Evolutionary conservation across 2,113 vertebrate genomes (phyloP).

Genomic region (Cavia aperea): DNA sequence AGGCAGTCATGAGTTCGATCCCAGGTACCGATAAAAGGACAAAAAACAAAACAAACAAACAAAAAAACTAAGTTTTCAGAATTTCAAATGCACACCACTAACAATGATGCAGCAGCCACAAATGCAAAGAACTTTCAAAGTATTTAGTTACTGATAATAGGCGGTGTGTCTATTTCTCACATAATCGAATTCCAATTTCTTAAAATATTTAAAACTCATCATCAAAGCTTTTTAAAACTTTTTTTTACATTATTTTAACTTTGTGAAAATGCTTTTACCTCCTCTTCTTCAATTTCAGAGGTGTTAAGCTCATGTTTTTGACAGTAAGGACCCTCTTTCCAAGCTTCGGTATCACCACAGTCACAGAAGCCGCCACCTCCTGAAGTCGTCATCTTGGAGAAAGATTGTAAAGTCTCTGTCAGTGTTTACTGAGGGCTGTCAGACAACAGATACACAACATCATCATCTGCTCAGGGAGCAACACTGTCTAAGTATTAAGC

Average conservation of each 20-base stretch:
- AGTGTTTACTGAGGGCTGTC: slow-evolving; percentile 5
- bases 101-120: neutral
- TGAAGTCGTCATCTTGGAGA: slow-evolving; percentile 94
- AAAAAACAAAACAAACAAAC: no score
- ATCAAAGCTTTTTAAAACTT: neutral
- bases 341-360: slow-evolving; percentile 96
- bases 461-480: slow-evolving; percentile 24
- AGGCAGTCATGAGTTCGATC: no score
- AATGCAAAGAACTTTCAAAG: slow-evolving; percentile 23
- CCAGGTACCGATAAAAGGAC: no score
- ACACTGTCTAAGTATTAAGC: neutral
- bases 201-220: slow-evolving; percentile 1
- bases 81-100: neutral
- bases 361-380: slow-evolving; percentile 97
- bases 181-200: neutral
- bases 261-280: slow-evolving; percentile 71
- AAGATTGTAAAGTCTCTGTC: slow-evolving; percentile 33
- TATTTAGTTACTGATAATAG: neutral
- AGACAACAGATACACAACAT: slow-evolving; percentile 20
- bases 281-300: slow-evolving; percentile 79
- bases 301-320: slow-evolving; percentile 86
- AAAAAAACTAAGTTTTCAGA: neutral
- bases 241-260: neutral
- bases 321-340: slow-evolving; percentile 95
- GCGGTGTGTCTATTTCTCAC: neutral